These are phyloP conservation scores for Himalopsyche japonica DNA, from an alignment of 2,888 invertebrate species.

Conservation along the genomic window DNA sequence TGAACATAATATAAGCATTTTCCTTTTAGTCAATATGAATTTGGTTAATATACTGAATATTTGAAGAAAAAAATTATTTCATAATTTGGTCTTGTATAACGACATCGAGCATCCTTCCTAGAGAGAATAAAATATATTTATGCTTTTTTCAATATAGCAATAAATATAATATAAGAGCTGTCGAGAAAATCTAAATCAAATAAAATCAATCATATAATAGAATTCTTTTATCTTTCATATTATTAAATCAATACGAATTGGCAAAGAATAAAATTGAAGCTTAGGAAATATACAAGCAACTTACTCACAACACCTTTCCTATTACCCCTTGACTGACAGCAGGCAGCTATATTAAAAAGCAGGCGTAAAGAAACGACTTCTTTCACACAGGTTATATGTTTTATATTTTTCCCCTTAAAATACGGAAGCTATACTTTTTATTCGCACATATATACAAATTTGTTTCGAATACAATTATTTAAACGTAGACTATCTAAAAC, in stretches of 20 bases:
- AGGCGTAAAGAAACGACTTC: not conserved
- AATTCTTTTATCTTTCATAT: not conserved
- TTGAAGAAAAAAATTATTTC: no score
- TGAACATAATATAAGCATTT: no score
- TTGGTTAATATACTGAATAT: no score
- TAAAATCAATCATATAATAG: not conserved
- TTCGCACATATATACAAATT: no score
- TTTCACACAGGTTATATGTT: not conserved
- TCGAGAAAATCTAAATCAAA: not conserved
- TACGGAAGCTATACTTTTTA: not conserved
- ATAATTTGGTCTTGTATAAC: no score
- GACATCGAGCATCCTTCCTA: no score
- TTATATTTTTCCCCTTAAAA: not conserved
- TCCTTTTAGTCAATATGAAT: no score
- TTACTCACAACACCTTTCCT: not conserved
- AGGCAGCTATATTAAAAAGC: not conserved
- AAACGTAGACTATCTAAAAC: no score
- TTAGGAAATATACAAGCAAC: not conserved
- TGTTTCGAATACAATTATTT: no score
- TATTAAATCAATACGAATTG: not conserved
- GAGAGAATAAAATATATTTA: no score
- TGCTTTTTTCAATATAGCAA: no score
- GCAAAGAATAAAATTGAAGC: not conserved
- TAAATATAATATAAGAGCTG: not conserved
- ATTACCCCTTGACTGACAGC: not conserved